Base-by-base conservation (phyloP, 2,113 vertebrate genomes). In the Mesitornis unicolor region DNA sequence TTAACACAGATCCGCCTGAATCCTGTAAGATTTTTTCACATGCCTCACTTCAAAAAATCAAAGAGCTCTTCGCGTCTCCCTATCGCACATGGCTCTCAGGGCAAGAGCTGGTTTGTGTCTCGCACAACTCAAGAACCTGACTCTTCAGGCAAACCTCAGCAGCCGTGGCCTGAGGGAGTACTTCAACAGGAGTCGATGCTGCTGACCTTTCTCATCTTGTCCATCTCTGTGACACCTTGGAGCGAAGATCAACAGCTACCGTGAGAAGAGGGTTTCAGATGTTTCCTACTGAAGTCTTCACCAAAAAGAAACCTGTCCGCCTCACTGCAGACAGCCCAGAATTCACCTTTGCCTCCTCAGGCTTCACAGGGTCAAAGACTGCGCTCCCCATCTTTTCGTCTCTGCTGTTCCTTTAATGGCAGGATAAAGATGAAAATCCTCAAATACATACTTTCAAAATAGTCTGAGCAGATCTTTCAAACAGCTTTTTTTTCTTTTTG, bases 1-100 rank as follows among this genome's bases (percentile, higher is more conserved):
- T 51, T 42, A 75, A 65, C 21, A 43, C 13, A 19, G 26, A 22
- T 47, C 54, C 50, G 16, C 11, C 4, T 56, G 60, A 28, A 35
- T 54, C 13, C n/a, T n/a, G 25, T 16, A 50, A 36, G 10, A 24
- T 50, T 82, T 69, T 47, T 5, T 45, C 69, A 33, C 11, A 4
- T 5, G 22, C 22, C 20, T 73, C 56, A 16, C 43, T 84, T 57
- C 2, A 69, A 64, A 87, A 75, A 64, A 40, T 9, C 40, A 56
- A n/a, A 10, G 25, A 77, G 16, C 35, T 73, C 35, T 74, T 28
- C 65, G 25, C 1, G 1, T 59, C 4, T 78, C 7, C 28, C 19
- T 54, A 1, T 10, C 13, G 26, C 22, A 17, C 1, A 0, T 26
- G 53, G 59, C 14, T 54, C 35, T 69, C 1, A 0, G 19, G 38